These are phyloP conservation scores for Paratilapia polleni DNA, from an alignment of 2,113 vertebrate genomes.

Conservation along the genomic window DNA sequence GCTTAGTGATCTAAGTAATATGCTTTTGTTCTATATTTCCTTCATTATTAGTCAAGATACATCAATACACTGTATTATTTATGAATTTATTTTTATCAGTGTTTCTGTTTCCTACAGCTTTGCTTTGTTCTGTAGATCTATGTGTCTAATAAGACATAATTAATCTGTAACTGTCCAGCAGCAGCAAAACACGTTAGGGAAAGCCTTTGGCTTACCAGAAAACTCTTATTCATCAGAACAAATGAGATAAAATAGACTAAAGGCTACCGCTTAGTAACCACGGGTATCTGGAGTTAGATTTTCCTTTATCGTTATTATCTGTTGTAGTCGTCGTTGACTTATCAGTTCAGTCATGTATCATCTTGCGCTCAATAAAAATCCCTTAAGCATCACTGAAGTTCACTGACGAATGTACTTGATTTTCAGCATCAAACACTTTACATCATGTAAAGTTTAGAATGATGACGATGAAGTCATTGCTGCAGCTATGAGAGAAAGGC, in stretches of 20 bases:
- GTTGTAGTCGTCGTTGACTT: neutral
- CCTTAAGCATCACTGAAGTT: slow-evolving; percentile 33
- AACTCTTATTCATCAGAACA: slow-evolving; percentile 15
- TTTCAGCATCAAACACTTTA: slow-evolving; percentile 20
- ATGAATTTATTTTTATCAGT: neutral
- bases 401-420: neutral
- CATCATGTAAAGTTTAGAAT: neutral
- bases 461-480: neutral
- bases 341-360: slow-evolving; percentile 37
- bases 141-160: neutral
- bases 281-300: neutral
- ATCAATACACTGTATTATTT: neutral
- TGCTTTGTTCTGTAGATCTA: neutral
- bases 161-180: slow-evolving; percentile 7
- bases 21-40: neutral
- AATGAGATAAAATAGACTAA: neutral
- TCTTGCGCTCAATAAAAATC: neutral
- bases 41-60: neutral
- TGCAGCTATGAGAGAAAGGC: neutral
- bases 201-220: slow-evolving; percentile 8
- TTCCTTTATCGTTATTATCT: neutral
- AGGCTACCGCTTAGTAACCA: neutral
- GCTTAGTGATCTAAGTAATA: neutral
- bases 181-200: neutral
- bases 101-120: neutral